phyloP scores from a whole-genome alignment of 2,888 invertebrate species.

The Timema cristinae region DNA sequence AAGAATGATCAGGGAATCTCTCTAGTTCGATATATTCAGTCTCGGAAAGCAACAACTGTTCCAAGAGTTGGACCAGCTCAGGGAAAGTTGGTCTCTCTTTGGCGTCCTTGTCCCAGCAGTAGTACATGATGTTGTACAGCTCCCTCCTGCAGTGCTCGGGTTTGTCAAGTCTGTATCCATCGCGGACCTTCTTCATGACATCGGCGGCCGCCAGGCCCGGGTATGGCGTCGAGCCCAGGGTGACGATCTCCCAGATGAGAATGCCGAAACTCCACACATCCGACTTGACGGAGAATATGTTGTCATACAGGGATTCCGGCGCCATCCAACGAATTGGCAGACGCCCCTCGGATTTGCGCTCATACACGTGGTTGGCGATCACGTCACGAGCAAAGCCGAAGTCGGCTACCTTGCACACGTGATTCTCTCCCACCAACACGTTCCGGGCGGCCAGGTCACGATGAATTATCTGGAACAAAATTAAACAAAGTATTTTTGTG shows the following conservation, averaged over 20 bases:
- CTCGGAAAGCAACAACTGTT: constrained; percentile 80
- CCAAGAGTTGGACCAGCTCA: constrained; percentile 76
- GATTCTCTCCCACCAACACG: constrained; percentile 79
- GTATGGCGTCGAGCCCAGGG: constrained; percentile 82
- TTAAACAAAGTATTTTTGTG: too few relatives aligned
- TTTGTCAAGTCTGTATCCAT: constrained; percentile 76
- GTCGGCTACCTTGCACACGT: constrained; percentile 88
- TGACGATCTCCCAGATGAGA: constrained; percentile 74
- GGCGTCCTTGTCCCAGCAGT: constrained; percentile 89
- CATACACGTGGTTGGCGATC: constrained; percentile 82
- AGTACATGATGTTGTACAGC: constrained; percentile 91
- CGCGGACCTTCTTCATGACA: constrained; percentile 77
- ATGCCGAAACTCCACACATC: constrained; percentile 97
- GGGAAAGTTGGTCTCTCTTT: constrained; percentile 78
- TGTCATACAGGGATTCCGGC: constrained; percentile 90
- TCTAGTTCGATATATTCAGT: constrained; percentile 92
- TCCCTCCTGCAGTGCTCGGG: constrained; percentile 92
- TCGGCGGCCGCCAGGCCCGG: constrained; percentile 89
- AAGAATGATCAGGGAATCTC: constrained; percentile 88
- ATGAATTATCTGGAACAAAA: constrained; percentile 61
- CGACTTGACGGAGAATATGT: constrained; percentile 88
- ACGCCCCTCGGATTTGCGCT: constrained; percentile 79
- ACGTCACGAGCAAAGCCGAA: constrained; percentile 92
- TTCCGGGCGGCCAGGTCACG: constrained; percentile 87
- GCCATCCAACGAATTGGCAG: constrained; percentile 90